Evolutionary conservation across 2,113 vertebrate genomes (phyloP).

Genomic region (Pollachius pollachius): DNA sequence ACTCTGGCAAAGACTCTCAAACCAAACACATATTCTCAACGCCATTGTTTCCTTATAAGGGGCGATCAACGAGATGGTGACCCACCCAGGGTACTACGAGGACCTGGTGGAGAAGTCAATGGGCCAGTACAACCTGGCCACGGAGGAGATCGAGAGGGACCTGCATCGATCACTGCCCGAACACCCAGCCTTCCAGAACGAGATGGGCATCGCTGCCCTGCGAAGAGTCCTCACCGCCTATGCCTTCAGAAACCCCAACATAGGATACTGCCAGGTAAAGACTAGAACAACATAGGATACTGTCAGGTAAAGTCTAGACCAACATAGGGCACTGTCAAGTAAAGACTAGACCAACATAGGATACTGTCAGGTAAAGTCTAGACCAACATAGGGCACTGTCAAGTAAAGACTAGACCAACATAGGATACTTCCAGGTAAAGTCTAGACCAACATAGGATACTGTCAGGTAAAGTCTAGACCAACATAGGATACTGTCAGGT

Average conservation of each 20-base stretch:
- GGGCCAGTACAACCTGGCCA: constrained; percentile 96
- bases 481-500: too few species aligned
- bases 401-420: too few species aligned
- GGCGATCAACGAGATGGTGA: constrained; percentile 96
- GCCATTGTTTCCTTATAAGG: constrained; percentile 62
- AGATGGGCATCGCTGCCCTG: constrained; percentile 96
- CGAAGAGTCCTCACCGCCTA: constrained; percentile 95
- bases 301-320: background rate
- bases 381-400: too few species aligned
- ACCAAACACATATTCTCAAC: too few species aligned
- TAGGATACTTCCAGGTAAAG: too few species aligned
- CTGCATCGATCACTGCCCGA: constrained; percentile 96
- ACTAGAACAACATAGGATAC: background rate
- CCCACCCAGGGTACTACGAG: constrained; percentile 94
- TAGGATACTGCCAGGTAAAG: constrained; percentile 95
- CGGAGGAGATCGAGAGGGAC: constrained; percentile 96
- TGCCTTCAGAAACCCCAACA: constrained; percentile 96
- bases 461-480: too few species aligned
- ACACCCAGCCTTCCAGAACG: constrained; percentile 97
- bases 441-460: too few species aligned
- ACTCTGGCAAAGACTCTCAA: too few species aligned
- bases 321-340: too few species aligned
- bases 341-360: too few species aligned
- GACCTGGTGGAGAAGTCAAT: constrained; percentile 96
- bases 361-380: too few species aligned